Evolutionary conservation across 2,113 vertebrate genomes (phyloP).

Genomic region (Apteryx owenii): DNA sequence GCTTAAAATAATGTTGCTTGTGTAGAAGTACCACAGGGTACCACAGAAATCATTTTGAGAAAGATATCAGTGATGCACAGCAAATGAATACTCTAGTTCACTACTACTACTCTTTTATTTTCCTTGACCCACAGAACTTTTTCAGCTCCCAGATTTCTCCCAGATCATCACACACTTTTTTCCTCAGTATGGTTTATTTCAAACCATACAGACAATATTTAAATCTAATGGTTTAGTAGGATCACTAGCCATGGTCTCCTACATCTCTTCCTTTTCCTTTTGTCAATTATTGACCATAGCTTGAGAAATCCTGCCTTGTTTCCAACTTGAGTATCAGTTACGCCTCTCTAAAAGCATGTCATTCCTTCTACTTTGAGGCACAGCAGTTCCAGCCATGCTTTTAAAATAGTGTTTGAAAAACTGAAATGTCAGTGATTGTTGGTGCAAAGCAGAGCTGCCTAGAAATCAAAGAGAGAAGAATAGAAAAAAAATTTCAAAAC

Average conservation of each 20-base stretch:
- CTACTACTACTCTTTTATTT: background rate
- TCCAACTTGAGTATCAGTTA: background rate
- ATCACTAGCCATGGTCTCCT: background rate
- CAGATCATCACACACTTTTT: background rate
- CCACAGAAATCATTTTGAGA: background rate
- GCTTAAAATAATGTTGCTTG: background rate
- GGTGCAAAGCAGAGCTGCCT: background rate
- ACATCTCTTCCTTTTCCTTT: background rate
- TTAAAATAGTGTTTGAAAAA: constrained; percentile 43
- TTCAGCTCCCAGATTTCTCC: background rate
- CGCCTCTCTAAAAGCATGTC: background rate
- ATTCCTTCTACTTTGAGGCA: background rate
- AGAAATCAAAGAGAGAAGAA: constrained; percentile 21
- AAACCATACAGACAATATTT: background rate
- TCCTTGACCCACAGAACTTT: background rate
- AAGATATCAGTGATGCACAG: background rate
- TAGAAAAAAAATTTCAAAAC: background rate
- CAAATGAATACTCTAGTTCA: background rate
- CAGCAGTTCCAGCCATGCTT: background rate
- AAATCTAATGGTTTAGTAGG: background rate
- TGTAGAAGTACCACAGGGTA: background rate
- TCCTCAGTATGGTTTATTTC: background rate
- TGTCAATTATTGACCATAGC: background rate
- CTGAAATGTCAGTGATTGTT: background rate
- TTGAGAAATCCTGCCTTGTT: background rate